Evolutionary conservation across 2,888 invertebrate genomes (phyloP).

Genomic region (Thera obeliscata): DNA sequence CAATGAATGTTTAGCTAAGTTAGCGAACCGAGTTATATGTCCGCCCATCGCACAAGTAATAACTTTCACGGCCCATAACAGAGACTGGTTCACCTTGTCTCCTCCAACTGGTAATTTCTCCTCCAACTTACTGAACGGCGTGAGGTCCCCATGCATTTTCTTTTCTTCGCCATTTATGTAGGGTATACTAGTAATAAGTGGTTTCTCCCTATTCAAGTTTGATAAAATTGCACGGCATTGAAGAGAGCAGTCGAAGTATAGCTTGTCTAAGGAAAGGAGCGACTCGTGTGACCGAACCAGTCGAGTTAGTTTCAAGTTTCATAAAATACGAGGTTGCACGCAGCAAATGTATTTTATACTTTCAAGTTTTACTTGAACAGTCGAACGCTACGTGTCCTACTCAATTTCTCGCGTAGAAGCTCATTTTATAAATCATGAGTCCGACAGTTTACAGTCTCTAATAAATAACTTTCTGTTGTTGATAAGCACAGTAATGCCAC

Average conservation of each 20-base stretch:
- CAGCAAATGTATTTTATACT: constrained; percentile 49
- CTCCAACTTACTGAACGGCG: constrained; percentile 58
- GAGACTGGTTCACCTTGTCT: constrained; percentile 71
- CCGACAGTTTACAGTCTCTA: constrained; percentile 52
- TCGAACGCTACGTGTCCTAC: constrained; percentile 30
- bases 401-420: constrained; percentile 45
- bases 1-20: constrained; percentile 43
- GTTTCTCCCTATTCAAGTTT: constrained; percentile 71
- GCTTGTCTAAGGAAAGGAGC: constrained; percentile 44
- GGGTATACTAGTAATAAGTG: constrained; percentile 69
- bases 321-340: constrained; percentile 50
- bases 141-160: constrained; percentile 71
- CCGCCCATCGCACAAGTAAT: constrained; percentile 53
- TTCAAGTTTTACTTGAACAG: constrained; percentile 43
- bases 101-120: constrained; percentile 72
- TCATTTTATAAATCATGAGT: constrained; percentile 57
- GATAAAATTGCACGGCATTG: constrained; percentile 64
- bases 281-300: constrained; percentile 48
- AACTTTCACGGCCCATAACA: constrained; percentile 75
- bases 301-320: constrained; percentile 52
- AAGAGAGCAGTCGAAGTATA: constrained; percentile 60
- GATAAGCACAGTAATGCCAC: constrained; percentile 65
- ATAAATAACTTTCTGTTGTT: constrained; percentile 67
- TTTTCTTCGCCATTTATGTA: constrained; percentile 75
- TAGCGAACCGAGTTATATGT: constrained; percentile 42